Evolutionary conservation across 2,888 invertebrate genomes (phyloP), one percentile per base, ranked within the genome.

Genomic region (Gymnoscelis rufifasciata): DNA sequence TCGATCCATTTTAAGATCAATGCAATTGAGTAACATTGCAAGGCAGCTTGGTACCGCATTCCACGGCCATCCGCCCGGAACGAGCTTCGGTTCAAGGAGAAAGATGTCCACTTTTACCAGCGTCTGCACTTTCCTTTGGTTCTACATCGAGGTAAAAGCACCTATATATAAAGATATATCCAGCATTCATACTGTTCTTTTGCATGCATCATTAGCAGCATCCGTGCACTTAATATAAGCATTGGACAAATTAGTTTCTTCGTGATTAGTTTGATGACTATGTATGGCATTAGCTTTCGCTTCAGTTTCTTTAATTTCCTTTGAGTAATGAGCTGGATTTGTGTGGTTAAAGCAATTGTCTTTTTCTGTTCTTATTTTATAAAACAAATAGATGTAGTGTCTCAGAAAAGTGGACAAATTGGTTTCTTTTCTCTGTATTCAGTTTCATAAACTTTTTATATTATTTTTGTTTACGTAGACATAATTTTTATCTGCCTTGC

Each of bases 61-160:
- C 76, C 67, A 55, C 37, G 3, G 43, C 46, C 68, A 62, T 76
- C 77, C 80, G 44, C 44, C 51, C 47, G 47, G 44, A 26, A 27
- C 38, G 76, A 68, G 51, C 55, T 80, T 80, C 82, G 52, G 56
- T 51, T 55, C 57, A 45, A 47, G 57, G 58, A 40, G 60, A 62
- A 61, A 62, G 68, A 66, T 67, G 65, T 57, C 61, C 68, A 78
- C 76, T 78, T 72, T 78, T 79, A 75, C 76, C 74, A 66, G 50
- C 14, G 26, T 5, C 26, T 2, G 13, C 40, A 45, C 56, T 59
- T 59, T 59, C 57, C 52, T 53, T 36, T 28, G 23, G 49, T 41
- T 19, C 19, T 19, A 19, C 19, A 19, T n/a, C n/a, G n/a, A n/a
- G n/a, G n/a, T n/a, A n/a, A n/a, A n/a, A n/a, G n/a, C n/a, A n/a